Base-by-base conservation (phyloP, 2,888 invertebrate genomes). In the Stenolophus ochropezus region DNA sequence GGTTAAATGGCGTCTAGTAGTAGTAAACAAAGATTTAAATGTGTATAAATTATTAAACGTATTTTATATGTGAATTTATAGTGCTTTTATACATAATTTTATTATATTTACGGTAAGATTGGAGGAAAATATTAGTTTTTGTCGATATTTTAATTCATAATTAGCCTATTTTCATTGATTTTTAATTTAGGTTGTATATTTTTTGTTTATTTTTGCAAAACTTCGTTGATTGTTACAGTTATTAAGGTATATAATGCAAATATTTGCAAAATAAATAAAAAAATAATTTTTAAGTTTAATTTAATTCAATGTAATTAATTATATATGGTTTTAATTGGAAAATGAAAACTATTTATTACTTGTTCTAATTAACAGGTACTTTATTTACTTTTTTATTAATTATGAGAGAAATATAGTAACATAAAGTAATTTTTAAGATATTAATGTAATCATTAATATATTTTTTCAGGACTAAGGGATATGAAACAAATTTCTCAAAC, bases 11-110 rank as follows among this genome's bases (percentile, higher is more conserved):
- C 79, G 79, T 79, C 49, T 25, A 27, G 20, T 8, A 4, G 75
- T 75, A 14, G 53, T 77, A 61, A 77, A 77, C 77, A 77, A 61
- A 69, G 18, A 47, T 77, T 53, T 47, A 61, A 77, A 75, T 27
- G 42, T 20, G 42, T 61, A 42, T 14, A 61, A 53, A 71, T 25
- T 53, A 49, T 73, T 69, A 69, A 33, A 18, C 27, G 8, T 56
- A 11, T 16, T 21, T 56, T 56, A 1, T 2, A 20, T 20, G 20
- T 56, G 20, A 56, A 56, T 56, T 56, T 20, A 18, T 11, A 21
- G 4, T 56, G 56, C 0, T 5, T 0, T 42, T 11, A 8, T 11
- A 21, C 11, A 56, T 18, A 11, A 11, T 16, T 20, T 11, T 21
- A 56, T 21, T 8, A 56, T 56, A 53, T 56, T 11, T 20, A 56